Conservation (phyloP, 2,888 invertebrate species). For the Ashinkailepas kermadecensis region DNA sequence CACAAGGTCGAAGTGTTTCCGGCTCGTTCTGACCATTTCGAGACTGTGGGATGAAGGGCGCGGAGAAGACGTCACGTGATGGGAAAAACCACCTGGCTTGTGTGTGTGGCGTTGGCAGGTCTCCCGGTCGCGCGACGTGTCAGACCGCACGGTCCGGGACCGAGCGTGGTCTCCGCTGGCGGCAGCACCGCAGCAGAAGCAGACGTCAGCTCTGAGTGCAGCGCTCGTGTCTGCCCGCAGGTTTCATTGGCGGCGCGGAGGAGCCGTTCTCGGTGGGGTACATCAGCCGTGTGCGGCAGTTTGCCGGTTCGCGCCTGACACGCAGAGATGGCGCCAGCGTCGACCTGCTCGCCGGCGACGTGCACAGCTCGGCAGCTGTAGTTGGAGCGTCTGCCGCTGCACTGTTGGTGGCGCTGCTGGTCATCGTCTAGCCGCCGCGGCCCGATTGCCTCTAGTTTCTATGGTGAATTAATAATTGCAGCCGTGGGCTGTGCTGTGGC, state of each 20-base stretch:
- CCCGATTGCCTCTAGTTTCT: too few relatives aligned
- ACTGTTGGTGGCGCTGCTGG: slow-evolving; percentile 5
- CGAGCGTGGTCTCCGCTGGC: too few relatives aligned
- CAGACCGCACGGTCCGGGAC: too few relatives aligned
- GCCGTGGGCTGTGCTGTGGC: background rate
- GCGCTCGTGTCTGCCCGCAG: background rate
- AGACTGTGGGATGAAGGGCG: too few relatives aligned
- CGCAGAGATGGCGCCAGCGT: background rate
- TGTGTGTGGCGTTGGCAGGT: too few relatives aligned
- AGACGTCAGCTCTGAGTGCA: background rate
- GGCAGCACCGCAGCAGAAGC: too few relatives aligned
- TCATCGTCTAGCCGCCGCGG: background rate
- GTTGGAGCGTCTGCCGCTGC: background rate
- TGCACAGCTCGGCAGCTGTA: background rate
- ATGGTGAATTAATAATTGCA: too few relatives aligned
- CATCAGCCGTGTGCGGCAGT: background rate
- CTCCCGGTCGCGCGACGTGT: too few relatives aligned
- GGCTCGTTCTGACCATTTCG: too few relatives aligned
- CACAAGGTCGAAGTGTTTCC: too few relatives aligned
- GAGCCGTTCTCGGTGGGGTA: background rate
- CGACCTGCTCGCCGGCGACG: background rate
- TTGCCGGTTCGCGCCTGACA: background rate
- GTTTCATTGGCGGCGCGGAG: background rate
- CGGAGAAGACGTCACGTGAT: too few relatives aligned
- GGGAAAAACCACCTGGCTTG: too few relatives aligned